Percentiles rank a stretch among this genome's conserved stretches.
Conservation (phyloP, 2,888 invertebrate species). For the Formica aserva region DNA sequence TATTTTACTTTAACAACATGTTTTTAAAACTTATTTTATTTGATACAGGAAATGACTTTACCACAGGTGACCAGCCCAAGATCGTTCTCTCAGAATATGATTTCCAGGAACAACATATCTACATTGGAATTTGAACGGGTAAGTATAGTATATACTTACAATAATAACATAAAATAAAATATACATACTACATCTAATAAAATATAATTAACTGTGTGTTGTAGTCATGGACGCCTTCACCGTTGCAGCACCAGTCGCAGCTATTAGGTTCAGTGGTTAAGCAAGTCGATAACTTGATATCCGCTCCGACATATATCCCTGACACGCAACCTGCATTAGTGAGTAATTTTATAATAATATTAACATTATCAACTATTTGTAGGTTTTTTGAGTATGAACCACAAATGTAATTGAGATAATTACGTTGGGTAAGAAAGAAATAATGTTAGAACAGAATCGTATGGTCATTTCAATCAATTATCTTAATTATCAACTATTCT, state of each 20-base stretch:
- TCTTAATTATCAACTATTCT: too few species aligned
- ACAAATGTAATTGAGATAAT: too few species aligned
- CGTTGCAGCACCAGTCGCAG: background rate
- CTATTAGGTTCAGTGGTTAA: background rate
- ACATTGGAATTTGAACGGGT: background rate
- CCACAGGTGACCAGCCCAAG: background rate
- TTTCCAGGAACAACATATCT: background rate
- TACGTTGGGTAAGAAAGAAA: background rate
- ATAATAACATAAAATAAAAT: slow-evolving; percentile 3
- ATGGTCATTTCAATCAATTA: background rate
- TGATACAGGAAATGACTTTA: background rate
- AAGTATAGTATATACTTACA: background rate
- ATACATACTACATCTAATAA: background rate
- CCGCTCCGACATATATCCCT: background rate
- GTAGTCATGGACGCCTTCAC: background rate
- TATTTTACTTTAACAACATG: background rate
- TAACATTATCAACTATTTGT: too few species aligned
- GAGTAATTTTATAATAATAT: too few species aligned
- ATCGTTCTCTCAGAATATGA: background rate
- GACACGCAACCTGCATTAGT: background rate
- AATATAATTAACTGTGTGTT: background rate
- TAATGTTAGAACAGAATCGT: background rate
- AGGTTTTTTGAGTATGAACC: too few species aligned
- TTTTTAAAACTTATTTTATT: background rate
- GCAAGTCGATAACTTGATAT: background rate